These are phyloP conservation scores for Austrofundulus limnaeus DNA, from an alignment of 2,113 vertebrate species.

Conservation along the genomic window DNA sequence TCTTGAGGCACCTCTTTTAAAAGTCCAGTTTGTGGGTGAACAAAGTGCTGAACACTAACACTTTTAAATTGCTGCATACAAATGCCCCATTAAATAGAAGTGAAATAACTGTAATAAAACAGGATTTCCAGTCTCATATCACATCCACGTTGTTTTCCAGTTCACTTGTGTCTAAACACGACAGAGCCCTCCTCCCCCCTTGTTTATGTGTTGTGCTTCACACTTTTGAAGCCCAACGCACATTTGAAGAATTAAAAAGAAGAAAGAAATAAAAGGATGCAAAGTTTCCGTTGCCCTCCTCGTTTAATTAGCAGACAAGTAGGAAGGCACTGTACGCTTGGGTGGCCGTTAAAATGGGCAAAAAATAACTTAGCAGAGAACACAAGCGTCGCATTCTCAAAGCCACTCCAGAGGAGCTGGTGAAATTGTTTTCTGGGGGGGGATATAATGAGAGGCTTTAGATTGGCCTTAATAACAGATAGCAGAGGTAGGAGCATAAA, in stretches of 20 bases:
- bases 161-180: slow-evolving; percentile 26
- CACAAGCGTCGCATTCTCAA: slow-evolving; percentile 62
- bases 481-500: slow-evolving; percentile 74
- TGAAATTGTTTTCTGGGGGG: slow-evolving; percentile 70
- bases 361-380: slow-evolving; percentile 70
- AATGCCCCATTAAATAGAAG: background rate
- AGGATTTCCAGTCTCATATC: background rate
- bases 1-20: background rate
- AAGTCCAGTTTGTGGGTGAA: slow-evolving; percentile 3
- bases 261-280: slow-evolving; percentile 62
- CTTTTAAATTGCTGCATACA: background rate
- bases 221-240: slow-evolving; percentile 47
- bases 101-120: background rate
- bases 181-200: slow-evolving; percentile 22
- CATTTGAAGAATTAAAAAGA: slow-evolving; percentile 48
- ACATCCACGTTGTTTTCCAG: slow-evolving; percentile 35
- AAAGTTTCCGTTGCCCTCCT: slow-evolving; percentile 67
- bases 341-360: slow-evolving; percentile 71
- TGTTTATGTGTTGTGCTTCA: slow-evolving; percentile 45
- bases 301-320: slow-evolving; percentile 75
- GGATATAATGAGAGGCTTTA: slow-evolving; percentile 73
- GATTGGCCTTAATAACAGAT: slow-evolving; percentile 79
- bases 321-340: slow-evolving; percentile 69
- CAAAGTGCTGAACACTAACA: background rate
- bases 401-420: slow-evolving; percentile 62